Conservation (phyloP, 2,797 vertebrate genomes). For the Hipposideros larvatus region DNA sequence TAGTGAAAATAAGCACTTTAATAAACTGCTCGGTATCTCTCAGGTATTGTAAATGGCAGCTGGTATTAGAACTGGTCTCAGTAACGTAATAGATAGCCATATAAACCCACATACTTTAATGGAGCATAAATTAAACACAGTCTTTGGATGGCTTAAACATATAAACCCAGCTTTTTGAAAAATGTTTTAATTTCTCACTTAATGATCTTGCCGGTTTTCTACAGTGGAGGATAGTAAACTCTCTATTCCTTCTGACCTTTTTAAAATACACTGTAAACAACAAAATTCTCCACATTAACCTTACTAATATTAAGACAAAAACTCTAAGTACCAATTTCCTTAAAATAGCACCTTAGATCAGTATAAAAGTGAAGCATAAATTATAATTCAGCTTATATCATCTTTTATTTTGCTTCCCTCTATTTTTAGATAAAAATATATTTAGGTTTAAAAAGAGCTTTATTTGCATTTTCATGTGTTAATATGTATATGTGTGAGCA, state of each 20-base stretch:
- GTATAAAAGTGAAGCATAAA: not conserved
- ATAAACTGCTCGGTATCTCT: conserved; percentile 67
- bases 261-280: conserved; percentile 45
- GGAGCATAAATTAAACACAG: conserved; percentile 56
- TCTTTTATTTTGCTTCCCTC: not conserved
- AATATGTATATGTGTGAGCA: not conserved
- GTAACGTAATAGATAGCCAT: conserved; percentile 61
- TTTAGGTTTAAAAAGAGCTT: not conserved
- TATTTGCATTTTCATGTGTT: not conserved
- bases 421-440: conserved; percentile 34
- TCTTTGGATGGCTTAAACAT: conserved; percentile 56
- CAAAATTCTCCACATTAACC: conserved; percentile 71
- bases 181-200: conserved; percentile 64
- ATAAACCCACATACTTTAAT: conserved; percentile 64
- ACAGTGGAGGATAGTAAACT: conserved; percentile 41
- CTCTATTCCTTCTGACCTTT: conserved; percentile 54
- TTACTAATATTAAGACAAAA: conserved; percentile 65
- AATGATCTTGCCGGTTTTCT: conserved; percentile 63
- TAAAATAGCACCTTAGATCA: not conserved
- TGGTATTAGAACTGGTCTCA: conserved; percentile 66
- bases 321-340: not conserved
- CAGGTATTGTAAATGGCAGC: conserved; percentile 74
- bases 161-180: conserved; percentile 68
- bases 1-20: conserved; percentile 72
- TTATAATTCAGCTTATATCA: not conserved